phyloP scores from a whole-genome alignment of 2,797 vertebrate genomes.

The Danionella dracula region DNA sequence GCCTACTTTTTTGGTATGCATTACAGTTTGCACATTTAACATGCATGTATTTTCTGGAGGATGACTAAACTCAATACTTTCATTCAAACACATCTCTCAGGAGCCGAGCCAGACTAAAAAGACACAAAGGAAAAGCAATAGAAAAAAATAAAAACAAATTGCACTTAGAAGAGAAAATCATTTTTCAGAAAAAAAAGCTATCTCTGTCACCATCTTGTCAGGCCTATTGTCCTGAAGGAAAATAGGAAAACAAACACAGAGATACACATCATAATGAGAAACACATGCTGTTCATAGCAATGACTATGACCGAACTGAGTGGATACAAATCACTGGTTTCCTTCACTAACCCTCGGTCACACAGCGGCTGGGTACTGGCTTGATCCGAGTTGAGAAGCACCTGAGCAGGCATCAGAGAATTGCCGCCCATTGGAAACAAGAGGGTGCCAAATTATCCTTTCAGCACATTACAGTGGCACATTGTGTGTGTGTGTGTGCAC shows the following conservation, averaged over 20 bases:
- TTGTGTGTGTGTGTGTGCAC: constrained; percentile 22
- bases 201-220: constrained; percentile 32
- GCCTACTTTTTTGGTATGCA: no score
- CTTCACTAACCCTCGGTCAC: constrained; percentile 4
- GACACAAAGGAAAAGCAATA: constrained; percentile 25
- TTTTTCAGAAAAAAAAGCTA: constrained; percentile 26
- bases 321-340: constrained; percentile 46
- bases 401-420: constrained; percentile 52
- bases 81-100: no score
- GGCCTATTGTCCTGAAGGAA: constrained; percentile 55
- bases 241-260: constrained; percentile 41
- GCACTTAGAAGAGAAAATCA: constrained; percentile 31
- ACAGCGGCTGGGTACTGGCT: not conserved
- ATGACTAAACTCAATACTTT: no score
- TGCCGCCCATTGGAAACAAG: constrained; percentile 58
- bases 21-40: no score
- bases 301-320: constrained; percentile 53
- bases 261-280: constrained; percentile 52
- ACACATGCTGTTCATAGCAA: constrained; percentile 64
- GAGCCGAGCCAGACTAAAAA: no score
- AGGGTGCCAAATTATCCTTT: constrained; percentile 63
- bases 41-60: no score
- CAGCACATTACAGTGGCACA: constrained; percentile 57
- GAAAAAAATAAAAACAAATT: constrained; percentile 12
- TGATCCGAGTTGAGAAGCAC: constrained; percentile 17